Conservation (phyloP, 2,113 vertebrate genomes). For the Paradisaea rubra region DNA sequence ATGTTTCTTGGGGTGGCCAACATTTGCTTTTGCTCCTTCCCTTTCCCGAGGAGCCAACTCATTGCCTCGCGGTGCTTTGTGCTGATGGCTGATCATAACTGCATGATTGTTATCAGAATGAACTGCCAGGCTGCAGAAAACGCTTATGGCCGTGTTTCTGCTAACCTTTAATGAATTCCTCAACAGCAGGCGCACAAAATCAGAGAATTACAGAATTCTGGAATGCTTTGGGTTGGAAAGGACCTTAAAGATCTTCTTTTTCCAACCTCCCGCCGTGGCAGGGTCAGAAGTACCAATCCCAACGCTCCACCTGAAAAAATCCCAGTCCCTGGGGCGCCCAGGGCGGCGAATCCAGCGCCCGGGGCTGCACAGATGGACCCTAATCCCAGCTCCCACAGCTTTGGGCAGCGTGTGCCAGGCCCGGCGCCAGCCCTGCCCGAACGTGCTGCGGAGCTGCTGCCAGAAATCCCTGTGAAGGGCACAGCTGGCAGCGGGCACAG, state of each 20-base stretch:
- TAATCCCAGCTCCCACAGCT: neutral
- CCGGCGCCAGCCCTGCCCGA: neutral
- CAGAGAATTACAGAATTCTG: neutral
- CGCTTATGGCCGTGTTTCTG: neutral
- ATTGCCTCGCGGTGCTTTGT: neutral
- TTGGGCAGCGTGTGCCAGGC: neutral
- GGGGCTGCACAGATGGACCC: neutral
- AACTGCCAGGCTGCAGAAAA: neutral
- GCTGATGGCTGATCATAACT: neutral
- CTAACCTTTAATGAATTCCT: neutral
- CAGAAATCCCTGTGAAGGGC: neutral
- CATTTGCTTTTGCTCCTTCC: neutral
- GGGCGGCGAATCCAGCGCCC: neutral
- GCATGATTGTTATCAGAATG: neutral
- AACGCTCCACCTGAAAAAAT: neutral
- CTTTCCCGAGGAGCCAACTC: neutral
- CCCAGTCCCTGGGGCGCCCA: rapidly evolving
- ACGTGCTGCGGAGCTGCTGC: neutral
- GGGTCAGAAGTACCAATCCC: neutral
- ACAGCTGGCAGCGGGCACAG: neutral
- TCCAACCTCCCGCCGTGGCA: rapidly evolving
- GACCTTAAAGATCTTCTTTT: too few relatives aligned
- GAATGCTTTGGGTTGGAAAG: rapidly evolving
- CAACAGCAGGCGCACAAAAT: neutral
- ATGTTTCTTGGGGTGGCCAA: neutral